These are phyloP conservation scores for Cataglyphis albicans DNA, from an alignment of 2,888 invertebrate species.

Conservation along the genomic window DNA sequence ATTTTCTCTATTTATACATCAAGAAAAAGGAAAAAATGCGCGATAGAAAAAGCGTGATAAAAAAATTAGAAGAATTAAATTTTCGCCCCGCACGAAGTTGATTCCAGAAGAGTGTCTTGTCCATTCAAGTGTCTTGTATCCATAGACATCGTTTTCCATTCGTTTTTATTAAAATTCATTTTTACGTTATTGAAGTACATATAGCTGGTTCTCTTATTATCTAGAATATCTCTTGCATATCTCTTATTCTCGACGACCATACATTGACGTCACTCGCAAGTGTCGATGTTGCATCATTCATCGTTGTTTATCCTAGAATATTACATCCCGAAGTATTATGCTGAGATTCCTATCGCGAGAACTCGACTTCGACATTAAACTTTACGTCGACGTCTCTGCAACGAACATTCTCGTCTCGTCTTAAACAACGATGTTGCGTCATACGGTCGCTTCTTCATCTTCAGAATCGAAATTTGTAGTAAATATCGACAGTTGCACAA, in stretches of 20 bases:
- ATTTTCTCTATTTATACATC: neutral
- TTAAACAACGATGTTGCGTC: neutral
- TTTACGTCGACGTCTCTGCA: neutral
- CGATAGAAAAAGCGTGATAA: neutral
- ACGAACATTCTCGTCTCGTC: neutral
- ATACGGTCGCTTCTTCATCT: neutral
- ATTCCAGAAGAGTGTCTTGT: neutral
- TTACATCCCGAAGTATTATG: neutral
- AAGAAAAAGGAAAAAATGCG: slow-evolving; percentile 3
- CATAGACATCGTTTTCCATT: neutral
- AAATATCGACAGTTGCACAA: neutral
- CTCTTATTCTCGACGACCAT: neutral
- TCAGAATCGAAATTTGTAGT: neutral
- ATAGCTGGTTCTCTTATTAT: neutral
- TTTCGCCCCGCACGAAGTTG: neutral
- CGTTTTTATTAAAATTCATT: neutral
- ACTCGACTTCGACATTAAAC: neutral
- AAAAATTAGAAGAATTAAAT: neutral
- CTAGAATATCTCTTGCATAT: neutral
- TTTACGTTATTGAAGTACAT: neutral
- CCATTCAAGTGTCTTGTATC: neutral
- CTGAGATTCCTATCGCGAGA: neutral
- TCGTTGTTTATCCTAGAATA: neutral
- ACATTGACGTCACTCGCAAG: slow-evolving; percentile 7
- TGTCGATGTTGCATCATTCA: slow-evolving; percentile 4